Evolutionary conservation across 2,888 invertebrate genomes (phyloP).

Genomic region (Eilema griseolum): DNA sequence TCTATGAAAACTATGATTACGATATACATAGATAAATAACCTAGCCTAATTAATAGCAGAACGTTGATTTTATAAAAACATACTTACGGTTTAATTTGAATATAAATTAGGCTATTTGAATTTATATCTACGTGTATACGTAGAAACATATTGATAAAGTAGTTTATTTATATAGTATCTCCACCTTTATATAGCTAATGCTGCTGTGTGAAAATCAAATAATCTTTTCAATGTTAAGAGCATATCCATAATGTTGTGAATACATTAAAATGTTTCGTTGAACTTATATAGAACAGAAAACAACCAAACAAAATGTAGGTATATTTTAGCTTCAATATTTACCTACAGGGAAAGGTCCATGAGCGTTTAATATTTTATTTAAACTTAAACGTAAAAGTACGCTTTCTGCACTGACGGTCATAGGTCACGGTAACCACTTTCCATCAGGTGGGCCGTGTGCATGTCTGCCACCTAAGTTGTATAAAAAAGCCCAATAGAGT

Average conservation of each 20-base stretch:
- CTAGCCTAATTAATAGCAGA: too few relatives aligned
- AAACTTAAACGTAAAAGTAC: background rate
- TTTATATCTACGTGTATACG: too few relatives aligned
- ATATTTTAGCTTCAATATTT: background rate
- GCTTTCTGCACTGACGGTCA: too few relatives aligned
- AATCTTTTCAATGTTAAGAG: background rate
- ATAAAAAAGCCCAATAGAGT: too few relatives aligned
- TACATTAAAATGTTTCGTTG: background rate
- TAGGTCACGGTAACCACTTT: too few relatives aligned
- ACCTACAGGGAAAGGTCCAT: background rate
- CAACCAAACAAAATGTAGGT: background rate
- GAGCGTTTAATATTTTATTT: background rate
- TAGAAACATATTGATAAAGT: background rate
- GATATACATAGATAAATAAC: background rate
- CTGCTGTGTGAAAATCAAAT: background rate
- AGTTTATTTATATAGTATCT: background rate
- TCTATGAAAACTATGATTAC: too few relatives aligned
- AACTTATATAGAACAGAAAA: background rate
- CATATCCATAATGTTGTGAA: background rate
- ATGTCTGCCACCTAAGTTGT: too few relatives aligned
- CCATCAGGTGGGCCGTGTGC: too few relatives aligned
- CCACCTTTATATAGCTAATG: background rate
- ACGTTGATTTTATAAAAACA: background rate
- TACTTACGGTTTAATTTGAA: background rate
- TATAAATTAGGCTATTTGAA: too few relatives aligned